Conservation (phyloP, 1,140 invertebrate species). For the Camponotus vicinus region DNA sequence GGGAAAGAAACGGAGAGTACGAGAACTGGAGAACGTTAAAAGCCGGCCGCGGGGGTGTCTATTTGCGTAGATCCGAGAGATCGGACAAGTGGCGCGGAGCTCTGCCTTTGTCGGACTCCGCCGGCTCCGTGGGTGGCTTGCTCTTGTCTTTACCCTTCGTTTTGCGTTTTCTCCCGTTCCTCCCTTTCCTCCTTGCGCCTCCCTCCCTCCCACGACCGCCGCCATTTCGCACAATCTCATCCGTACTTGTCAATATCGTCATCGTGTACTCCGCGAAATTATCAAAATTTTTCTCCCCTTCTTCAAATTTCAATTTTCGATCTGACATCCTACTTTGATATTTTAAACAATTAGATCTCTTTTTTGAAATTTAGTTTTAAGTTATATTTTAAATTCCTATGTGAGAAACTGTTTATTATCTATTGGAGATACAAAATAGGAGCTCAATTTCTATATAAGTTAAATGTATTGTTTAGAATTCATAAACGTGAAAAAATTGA, state of each 20-base stretch:
- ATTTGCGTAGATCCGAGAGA: conserved; percentile 77
- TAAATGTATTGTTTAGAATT: too few relatives aligned
- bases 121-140: conserved; percentile 64
- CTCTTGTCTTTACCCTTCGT: conserved; percentile 30
- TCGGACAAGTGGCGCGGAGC: conserved; percentile 72
- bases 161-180: conserved; percentile 11
- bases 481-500: too few relatives aligned
- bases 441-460: too few relatives aligned
- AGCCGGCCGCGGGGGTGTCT: conserved; percentile 72
- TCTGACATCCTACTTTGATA: background rate
- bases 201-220: background rate
- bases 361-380: too few relatives aligned
- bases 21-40: conserved; percentile 69
- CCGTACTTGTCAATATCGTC: background rate
- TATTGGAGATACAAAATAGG: too few relatives aligned
- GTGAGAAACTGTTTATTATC: too few relatives aligned
- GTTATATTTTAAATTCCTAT: too few relatives aligned
- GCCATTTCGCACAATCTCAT: conserved; percentile 35
- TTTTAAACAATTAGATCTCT: background rate
- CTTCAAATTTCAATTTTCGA: background rate
- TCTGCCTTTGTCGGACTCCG: conserved; percentile 62
- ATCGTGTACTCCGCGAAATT: background rate
- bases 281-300: background rate
- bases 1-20: conserved; percentile 48
- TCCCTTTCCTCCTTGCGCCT: background rate